Percentiles rank a stretch among this genome's conserved stretches.
Evolutionary conservation across 2,113 vertebrate genomes (phyloP).

Genomic region (Illadopsis cleaveri): DNA sequence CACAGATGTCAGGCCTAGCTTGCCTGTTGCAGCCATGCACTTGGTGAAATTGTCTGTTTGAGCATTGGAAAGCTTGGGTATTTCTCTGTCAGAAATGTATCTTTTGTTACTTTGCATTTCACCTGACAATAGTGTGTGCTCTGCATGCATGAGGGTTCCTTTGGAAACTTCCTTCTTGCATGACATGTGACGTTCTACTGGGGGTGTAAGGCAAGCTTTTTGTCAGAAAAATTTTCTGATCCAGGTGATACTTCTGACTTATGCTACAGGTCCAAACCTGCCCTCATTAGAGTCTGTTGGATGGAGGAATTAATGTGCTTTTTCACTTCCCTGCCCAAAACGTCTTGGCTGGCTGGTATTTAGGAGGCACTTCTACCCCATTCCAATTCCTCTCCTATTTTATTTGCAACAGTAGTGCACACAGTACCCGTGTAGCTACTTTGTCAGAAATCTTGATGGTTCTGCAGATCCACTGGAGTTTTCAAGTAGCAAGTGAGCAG

Average conservation of each 20-base stretch:
- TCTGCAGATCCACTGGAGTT: background rate
- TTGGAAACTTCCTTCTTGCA: background rate
- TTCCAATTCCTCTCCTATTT: background rate
- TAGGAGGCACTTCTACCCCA: background rate
- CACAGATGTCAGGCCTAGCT: too few species aligned
- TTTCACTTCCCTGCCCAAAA: background rate
- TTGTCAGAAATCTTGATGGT: background rate
- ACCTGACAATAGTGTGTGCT: background rate
- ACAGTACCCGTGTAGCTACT: background rate
- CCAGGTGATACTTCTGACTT: background rate
- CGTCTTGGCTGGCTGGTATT: background rate
- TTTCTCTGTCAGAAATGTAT: background rate
- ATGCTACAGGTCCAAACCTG: background rate
- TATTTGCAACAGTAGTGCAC: background rate
- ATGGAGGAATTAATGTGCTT: background rate
- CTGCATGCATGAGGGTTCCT: background rate
- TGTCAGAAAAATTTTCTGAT: background rate
- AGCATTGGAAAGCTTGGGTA: background rate
- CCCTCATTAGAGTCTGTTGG: background rate
- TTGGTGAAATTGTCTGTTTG: background rate
- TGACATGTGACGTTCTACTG: fast-evolving
- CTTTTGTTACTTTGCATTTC: background rate
- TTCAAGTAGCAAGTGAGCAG: background rate
- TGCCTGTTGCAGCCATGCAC: background rate
- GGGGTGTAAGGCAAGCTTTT: background rate